phyloP scores from a whole-genome alignment of 2,113 vertebrate species.

The Misgurnus anguillicaudatus region DNA sequence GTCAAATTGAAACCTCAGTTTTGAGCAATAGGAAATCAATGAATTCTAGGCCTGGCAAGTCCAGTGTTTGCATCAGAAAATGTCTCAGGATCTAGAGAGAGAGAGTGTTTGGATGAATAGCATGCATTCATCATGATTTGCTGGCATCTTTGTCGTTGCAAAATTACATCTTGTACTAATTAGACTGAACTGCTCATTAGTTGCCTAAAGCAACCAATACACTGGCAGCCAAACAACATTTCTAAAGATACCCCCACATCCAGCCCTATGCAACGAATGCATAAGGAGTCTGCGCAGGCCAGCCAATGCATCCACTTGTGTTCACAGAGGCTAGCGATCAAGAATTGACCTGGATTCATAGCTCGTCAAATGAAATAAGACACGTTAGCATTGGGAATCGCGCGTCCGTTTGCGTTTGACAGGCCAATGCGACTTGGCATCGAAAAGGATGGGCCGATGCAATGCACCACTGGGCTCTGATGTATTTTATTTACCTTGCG shows the following conservation, averaged over 20 bases:
- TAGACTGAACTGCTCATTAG: not conserved
- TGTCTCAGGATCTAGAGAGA: not conserved
- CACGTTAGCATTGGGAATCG: not conserved
- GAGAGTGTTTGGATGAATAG: not conserved
- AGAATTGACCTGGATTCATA: not conserved
- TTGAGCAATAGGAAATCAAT: not conserved
- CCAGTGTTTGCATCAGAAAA: not conserved
- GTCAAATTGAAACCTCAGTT: not conserved
- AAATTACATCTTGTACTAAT: not conserved
- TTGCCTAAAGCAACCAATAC: not conserved
- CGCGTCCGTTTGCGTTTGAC: not conserved
- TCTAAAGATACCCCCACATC: not conserved
- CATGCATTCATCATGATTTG: not conserved
- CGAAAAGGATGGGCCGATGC: slow-evolving; percentile 24
- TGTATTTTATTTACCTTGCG: slow-evolving; percentile 82
- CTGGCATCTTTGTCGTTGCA: not conserved
- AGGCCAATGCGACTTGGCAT: slow-evolving; percentile 2
- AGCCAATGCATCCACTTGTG: slow-evolving; percentile 1
- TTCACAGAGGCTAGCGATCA: not conserved
- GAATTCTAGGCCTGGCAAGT: not conserved
- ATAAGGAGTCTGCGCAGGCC: slow-evolving; percentile 3
- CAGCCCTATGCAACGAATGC: not conserved
- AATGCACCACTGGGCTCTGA: not conserved
- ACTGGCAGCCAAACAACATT: not conserved
- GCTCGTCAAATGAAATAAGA: not conserved